Evolutionary conservation across 2,888 invertebrate genomes (phyloP).

Genomic region (Papilio demoleus): DNA sequence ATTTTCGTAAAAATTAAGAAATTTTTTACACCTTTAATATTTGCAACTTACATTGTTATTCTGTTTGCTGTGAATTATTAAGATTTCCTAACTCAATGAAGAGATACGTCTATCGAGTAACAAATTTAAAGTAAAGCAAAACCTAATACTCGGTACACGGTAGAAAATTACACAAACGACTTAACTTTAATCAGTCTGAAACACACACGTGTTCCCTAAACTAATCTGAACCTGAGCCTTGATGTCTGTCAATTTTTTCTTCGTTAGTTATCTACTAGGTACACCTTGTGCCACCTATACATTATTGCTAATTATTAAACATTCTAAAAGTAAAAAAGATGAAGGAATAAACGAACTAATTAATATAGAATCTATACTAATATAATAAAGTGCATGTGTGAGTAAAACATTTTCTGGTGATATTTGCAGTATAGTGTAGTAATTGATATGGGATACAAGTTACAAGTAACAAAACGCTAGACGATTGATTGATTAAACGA

Average conservation of each 20-base stretch:
- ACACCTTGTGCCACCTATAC: background rate
- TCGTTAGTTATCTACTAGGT: background rate
- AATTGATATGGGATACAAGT: no score
- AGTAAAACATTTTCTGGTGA: no score
- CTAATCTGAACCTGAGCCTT: slow-evolving; percentile 17
- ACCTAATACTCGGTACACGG: background rate
- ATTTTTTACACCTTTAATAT: no score
- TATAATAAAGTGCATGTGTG: no score
- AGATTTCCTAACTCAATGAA: background rate
- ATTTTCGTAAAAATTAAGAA: no score
- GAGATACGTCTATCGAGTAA: background rate
- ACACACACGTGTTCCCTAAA: slow-evolving; percentile 5
- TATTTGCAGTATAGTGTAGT: no score
- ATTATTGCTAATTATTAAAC: background rate
- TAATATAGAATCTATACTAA: no score
- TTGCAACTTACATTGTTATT: background rate
- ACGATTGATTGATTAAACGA: no score
- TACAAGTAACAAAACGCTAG: no score
- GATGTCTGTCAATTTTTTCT: slow-evolving; percentile 13
- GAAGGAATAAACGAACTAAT: no score
- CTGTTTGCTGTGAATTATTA: background rate
- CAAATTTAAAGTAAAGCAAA: slow-evolving; percentile 22
- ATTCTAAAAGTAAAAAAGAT: no score
- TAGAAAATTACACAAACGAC: slow-evolving; percentile 22
- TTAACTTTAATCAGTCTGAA: slow-evolving; percentile 28